Conservation (phyloP, 2,113 vertebrate genomes). For the Nestor notabilis region DNA sequence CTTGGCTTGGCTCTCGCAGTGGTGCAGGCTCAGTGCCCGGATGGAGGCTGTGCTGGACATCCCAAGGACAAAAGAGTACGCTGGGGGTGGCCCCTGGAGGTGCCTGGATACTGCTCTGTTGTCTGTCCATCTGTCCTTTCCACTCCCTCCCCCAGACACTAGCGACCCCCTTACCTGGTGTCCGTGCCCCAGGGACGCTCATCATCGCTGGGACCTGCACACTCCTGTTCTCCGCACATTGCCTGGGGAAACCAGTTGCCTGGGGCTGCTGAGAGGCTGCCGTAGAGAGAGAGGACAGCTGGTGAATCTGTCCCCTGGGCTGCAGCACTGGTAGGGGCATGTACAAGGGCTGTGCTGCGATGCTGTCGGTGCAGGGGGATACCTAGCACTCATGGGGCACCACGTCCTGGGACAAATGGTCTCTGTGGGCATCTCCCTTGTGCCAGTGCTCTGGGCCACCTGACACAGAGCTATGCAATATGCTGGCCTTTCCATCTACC, state of each 20-base stretch:
- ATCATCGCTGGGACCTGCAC: background rate
- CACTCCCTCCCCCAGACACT: background rate
- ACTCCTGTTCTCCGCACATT: background rate
- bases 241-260: background rate
- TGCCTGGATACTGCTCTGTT: background rate
- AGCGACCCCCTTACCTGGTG: background rate
- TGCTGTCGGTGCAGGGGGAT: background rate
- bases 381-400: fast-evolving
- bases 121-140: background rate
- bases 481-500: background rate
- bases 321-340: background rate
- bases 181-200: background rate
- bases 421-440: background rate
- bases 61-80: background rate
- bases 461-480: background rate
- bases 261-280: background rate
- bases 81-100: background rate
- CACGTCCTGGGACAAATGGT: background rate
- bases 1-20: background rate
- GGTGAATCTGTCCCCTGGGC: background rate
- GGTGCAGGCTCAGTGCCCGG: background rate
- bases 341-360: background rate
- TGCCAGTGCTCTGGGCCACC: background rate
- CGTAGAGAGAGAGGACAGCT: background rate
- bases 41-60: background rate